Base-by-base conservation (phyloP, 2,888 invertebrate species). In the Hermaeophaga mercurialis region DNA sequence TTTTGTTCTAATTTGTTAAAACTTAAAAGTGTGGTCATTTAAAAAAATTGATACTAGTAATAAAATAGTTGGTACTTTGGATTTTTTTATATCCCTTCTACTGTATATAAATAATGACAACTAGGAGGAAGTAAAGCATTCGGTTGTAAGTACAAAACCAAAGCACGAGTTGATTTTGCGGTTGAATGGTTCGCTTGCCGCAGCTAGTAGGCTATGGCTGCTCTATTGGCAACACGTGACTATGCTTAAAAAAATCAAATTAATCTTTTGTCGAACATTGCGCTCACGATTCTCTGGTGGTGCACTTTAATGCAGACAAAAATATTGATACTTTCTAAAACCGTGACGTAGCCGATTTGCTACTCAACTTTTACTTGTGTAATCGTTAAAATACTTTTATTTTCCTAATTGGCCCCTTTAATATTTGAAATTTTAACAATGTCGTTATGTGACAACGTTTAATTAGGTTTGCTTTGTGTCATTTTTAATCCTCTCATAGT, bases 161-260 rank as follows among this genome's bases (percentile, higher is more conserved):
- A 56, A 64, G 65, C 66, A 66, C 66, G 63, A 62, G 63, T 63
- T 64, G 49, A 61, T 63, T 64, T 67, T 66, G 66, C 59, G 67
- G 67, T 66, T 61, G 58, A 53, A 36, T 57, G 58, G 58, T 58
- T 48, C 12, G 12, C 24, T 43, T 7, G 9, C 43, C 43, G 11
- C 26, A 43, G 4, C 9, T 26, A 26, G 43, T 43, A 43, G 43
- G 43, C 43, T 22, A 39, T 39, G n/a, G 19, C 39, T 39, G 39
- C 43, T 43, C 24, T 43, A 43, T 43, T 43, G 26, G 14, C 11
- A 56, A 64, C 66, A 66, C 66, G 66, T 66, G 67, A 65, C 66
- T 57, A 61, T 62, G 56, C 54, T 63, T 63, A 67, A 66, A 62
- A 62, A 66, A 64, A 66, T 63, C 59, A 65, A 8, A 34, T 34